Base-by-base conservation (phyloP, 2,113 vertebrate genomes). In the Mixornis gularis region DNA sequence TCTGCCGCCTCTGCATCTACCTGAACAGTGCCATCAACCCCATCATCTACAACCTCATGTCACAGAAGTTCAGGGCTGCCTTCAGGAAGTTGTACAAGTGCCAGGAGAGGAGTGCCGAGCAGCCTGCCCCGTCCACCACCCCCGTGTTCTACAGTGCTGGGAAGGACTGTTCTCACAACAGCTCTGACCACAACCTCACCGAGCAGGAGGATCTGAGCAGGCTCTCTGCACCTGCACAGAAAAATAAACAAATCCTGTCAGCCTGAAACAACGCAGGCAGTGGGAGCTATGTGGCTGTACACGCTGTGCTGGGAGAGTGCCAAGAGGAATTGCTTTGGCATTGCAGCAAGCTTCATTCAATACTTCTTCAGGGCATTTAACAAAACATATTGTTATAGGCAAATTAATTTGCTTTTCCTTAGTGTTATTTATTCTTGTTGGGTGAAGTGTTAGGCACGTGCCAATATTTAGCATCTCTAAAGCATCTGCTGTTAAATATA, bases 1-100 rank as follows among this genome's bases (percentile, higher is more conserved):
- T 98, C 98, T 98, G 98, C 88, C 96, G 97, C 73, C 95, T 98
- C 82, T 98, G 98, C 97, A 98, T 98, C 96, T 98, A 98, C 92
- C 94, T 97, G 93, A 99, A 99, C 96, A 98, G 98, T 0, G 97
- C 98, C 63, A 95, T 98, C 97, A 99, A 98, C 96, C 98, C 98
- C 79, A 97, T 98, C 92, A 78, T 98, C 95, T 98, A 98, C 81
- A 98, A 97, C 94, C 98, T 98, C 92, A 98, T 98, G 98, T 98
- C 98, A 4, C 98, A 98, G 95, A 98, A 98, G 92, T 99, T 99
- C 94, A 95, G 97, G 25, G 96, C 98, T 8, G 98, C 98, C 7
- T 98, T 98, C 58, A 97, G 96, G 46, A 97, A 97, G 90, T 55
- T 98, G 8, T 98, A 97, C 87, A 97, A 96, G 83, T 98, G 98